A percentile compares a stretch with the other conserved stretches of the same genome.
These are phyloP conservation scores for Callopanchax toddi DNA, from an alignment of 2,113 vertebrate species.

Conservation along the genomic window DNA sequence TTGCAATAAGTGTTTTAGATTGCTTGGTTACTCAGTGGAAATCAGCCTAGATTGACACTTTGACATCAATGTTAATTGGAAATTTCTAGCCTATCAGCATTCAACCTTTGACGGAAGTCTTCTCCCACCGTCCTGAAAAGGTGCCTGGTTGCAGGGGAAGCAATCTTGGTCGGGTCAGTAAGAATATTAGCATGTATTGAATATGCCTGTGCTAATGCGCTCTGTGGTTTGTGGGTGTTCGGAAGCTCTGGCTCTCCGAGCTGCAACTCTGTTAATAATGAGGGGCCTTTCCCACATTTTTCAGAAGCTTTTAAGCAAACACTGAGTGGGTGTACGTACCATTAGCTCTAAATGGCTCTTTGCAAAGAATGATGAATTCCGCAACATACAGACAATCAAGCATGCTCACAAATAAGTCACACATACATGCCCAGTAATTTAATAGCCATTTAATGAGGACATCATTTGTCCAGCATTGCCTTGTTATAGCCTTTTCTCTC, in stretches of 20 bases:
- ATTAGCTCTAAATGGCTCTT: constrained; percentile 51
- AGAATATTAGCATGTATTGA: constrained; percentile 16
- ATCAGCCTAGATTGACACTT: constrained; percentile 75
- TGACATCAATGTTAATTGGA: constrained; percentile 75
- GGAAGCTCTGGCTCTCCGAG: constrained; percentile 33
- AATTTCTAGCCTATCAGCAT: constrained; percentile 65
- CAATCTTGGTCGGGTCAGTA: background rate
- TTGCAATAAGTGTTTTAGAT: constrained; percentile 67
- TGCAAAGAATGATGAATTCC: constrained; percentile 8
- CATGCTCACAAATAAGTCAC: constrained; percentile 12
- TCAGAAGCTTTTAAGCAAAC: constrained; percentile 43
- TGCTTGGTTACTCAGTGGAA: constrained; percentile 66
- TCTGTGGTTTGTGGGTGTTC: constrained; percentile 39
- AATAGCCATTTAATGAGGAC: constrained; percentile 14
- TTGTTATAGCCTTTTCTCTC: constrained; percentile 11
- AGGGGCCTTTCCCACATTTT: constrained; percentile 51
- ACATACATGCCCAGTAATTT: constrained; percentile 19
- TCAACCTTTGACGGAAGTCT: constrained; percentile 49
- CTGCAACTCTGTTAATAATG: constrained; percentile 28
- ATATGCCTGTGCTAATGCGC: constrained; percentile 27
- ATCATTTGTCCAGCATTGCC: constrained; percentile 24
- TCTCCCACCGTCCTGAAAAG: constrained; percentile 28
- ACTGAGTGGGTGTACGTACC: constrained; percentile 33
- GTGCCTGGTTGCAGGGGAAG: constrained; percentile 18
- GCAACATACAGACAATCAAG: constrained; percentile 6